Evolutionary conservation across 2,888 invertebrate genomes (phyloP).

Genomic region (Clostera curtula): DNA sequence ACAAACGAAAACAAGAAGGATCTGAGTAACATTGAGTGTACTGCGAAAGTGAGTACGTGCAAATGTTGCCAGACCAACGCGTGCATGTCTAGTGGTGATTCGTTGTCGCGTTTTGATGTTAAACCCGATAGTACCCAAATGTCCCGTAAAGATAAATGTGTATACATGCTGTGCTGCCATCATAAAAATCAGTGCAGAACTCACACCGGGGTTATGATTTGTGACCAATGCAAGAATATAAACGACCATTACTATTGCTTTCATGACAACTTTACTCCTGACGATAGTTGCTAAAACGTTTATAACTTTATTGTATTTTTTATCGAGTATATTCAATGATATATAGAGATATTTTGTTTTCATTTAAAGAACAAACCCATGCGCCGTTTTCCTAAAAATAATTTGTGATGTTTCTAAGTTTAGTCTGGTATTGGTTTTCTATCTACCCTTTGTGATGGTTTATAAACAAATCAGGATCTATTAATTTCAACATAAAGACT

Average conservation of each 20-base stretch:
- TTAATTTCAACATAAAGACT: no score
- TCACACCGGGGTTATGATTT: slow-evolving; percentile 21
- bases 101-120: neutral
- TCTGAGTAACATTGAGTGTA: neutral
- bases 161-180: slow-evolving; percentile 38
- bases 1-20: slow-evolving; percentile 3
- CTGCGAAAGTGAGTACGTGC: slow-evolving; percentile 13
- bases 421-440: no score
- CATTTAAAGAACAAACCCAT: no score
- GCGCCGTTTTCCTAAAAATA: no score
- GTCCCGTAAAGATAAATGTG: slow-evolving; percentile 39
- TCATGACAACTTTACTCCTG: slow-evolving; percentile 5
- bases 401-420: no score
- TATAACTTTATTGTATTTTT: slow-evolving; percentile 11
- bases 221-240: slow-evolving; percentile 27
- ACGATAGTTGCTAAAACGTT: slow-evolving; percentile 19
- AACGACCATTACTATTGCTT: slow-evolving; percentile 12
- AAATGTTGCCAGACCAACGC: slow-evolving; percentile 35
- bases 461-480: no score
- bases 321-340: slow-evolving; percentile 9
- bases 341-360: no score
- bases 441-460: no score
- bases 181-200: slow-evolving; percentile 23
- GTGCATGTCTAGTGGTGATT: slow-evolving; percentile 43
- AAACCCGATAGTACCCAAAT: slow-evolving; percentile 15